Evolutionary conservation across 2,113 vertebrate species (phyloP).

Genomic region (Himantopus leucocephalus): DNA sequence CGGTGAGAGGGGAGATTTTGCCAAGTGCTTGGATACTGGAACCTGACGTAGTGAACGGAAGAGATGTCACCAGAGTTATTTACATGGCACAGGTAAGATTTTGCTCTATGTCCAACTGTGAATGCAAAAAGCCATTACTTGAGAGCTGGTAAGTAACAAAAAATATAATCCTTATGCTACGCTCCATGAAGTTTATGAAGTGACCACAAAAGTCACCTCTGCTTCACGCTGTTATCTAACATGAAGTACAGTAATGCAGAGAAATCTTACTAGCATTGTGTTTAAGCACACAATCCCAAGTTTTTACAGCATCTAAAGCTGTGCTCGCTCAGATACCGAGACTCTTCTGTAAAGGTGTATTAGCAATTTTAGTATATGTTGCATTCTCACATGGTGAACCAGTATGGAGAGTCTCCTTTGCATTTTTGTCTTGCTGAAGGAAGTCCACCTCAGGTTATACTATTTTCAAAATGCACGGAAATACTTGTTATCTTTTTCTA

Average conservation of each 20-base stretch:
- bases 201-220: not conserved
- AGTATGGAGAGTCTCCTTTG: not conserved
- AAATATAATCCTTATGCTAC: not conserved
- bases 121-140: not conserved
- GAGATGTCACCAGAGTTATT: conserved; percentile 84
- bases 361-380: not conserved
- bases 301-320: not conserved
- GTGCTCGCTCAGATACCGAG: not conserved
- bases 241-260: not conserved
- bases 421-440: not conserved
- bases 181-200: not conserved
- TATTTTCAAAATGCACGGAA: not conserved
- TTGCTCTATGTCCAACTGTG: not conserved
- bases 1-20: conserved; percentile 90
- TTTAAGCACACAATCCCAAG: not conserved
- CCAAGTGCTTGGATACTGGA: conserved; percentile 95
- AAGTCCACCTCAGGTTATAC: not conserved
- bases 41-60: conserved; percentile 76
- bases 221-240: not conserved
- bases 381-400: not conserved
- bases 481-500: not conserved
- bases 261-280: not conserved
- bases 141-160: not conserved
- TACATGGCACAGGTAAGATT: conserved; percentile 88
- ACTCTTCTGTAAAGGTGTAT: not conserved